A percentile compares a stretch with the other conserved stretches of the same genome.
Conservation (phyloP, 2,888 invertebrate species). For the Nemoura dubitans region DNA sequence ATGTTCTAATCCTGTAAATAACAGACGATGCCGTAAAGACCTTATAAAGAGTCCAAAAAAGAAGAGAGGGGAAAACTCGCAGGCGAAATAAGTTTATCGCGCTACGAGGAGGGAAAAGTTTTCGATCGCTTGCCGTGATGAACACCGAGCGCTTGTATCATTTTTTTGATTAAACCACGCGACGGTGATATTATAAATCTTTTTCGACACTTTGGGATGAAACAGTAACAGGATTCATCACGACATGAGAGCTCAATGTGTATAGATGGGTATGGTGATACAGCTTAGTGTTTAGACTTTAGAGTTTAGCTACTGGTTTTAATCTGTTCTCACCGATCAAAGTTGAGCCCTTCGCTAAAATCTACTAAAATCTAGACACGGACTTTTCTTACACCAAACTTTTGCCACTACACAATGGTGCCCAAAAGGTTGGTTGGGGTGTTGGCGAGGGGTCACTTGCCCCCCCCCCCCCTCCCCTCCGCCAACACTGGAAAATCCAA, state of each 20-base stretch:
- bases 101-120: neutral
- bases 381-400: too few species aligned
- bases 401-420: too few species aligned
- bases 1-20: constrained; percentile 4
- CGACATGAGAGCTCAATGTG: neutral
- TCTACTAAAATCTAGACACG: too few species aligned
- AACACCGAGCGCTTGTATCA: neutral
- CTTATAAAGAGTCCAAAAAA: neutral
- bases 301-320: too few species aligned
- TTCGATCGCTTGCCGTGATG: neutral
- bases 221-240: neutral
- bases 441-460: too few species aligned
- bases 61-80: neutral
- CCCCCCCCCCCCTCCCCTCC: too few species aligned
- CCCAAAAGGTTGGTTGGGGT: too few species aligned
- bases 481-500: too few species aligned
- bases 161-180: neutral
- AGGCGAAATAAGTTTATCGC: neutral
- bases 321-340: too few species aligned
- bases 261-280: neutral
- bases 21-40: constrained; percentile 12
- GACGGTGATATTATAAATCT: neutral
- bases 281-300: too few species aligned
- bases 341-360: too few species aligned
- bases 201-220: constrained; percentile 7